A percentile compares a stretch with the other conserved stretches of the same genome.
These are phyloP conservation scores for Ischnura elegans DNA, from an alignment of 2,888 invertebrate species.

Conservation along the genomic window DNA sequence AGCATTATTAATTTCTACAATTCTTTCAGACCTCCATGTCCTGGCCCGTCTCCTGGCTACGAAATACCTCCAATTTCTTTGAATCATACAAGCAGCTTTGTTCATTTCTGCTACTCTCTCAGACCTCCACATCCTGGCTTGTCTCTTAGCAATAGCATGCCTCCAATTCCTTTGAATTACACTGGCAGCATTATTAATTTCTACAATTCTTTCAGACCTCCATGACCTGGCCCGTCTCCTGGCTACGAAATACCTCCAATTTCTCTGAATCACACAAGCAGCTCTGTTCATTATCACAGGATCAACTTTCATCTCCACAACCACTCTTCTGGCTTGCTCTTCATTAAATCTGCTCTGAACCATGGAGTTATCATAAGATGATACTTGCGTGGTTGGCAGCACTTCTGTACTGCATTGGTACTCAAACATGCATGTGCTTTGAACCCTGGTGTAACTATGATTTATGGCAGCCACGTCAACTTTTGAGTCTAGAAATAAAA, in stretches of 20 bases:
- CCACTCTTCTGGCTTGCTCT: too few relatives aligned
- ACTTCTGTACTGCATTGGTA: not conserved
- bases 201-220: not conserved
- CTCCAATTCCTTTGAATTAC: slow-evolving; percentile 6
- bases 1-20: not conserved
- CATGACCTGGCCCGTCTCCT: not conserved
- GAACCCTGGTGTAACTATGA: not conserved
- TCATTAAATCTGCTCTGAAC: not conserved
- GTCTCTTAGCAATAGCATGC: not conserved
- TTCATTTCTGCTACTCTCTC: not conserved
- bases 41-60: not conserved
- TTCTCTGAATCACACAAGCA: not conserved
- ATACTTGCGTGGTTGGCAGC: not conserved
- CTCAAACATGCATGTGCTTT: not conserved
- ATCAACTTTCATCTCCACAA: not conserved
- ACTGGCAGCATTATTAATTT: not conserved
- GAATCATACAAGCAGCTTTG: not conserved
- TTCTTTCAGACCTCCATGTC: not conserved
- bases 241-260: not conserved
- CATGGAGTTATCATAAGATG: not conserved
- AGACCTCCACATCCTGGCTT: not conserved
- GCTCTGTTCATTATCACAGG: not conserved
- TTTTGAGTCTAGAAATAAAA: not conserved
- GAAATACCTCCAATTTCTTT: not conserved
- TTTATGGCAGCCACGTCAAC: not conserved